These are phyloP conservation scores for Cheirogaleus medius DNA, from an alignment of 2,113 vertebrate species.

Conservation along the genomic window DNA sequence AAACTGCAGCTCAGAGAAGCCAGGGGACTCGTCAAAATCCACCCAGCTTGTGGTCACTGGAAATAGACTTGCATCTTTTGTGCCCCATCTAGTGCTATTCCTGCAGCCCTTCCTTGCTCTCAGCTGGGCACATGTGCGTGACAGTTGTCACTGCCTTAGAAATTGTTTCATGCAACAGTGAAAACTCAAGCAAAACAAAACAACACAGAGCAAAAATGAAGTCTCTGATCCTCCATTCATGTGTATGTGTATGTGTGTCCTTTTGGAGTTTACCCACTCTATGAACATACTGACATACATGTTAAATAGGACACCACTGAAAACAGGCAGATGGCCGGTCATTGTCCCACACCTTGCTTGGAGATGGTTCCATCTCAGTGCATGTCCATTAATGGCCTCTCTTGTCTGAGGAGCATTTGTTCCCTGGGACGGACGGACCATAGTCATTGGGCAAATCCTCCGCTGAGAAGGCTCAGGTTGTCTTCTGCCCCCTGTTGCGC, in stretches of 20 bases:
- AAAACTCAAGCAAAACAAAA: not conserved
- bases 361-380: not conserved
- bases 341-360: rapidly evolving
- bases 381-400: not conserved
- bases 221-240: not conserved
- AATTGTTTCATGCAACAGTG: not conserved
- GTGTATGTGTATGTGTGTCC: not conserved
- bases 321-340: not conserved
- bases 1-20: not conserved
- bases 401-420: not conserved
- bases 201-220: not conserved
- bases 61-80: not conserved
- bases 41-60: not conserved
- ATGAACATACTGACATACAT: not conserved
- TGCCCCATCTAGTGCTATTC: not conserved
- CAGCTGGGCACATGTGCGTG: not conserved
- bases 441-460: not conserved
- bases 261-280: not conserved
- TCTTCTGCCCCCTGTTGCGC: not conserved
- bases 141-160: not conserved
- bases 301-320: not conserved
- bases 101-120: not conserved
- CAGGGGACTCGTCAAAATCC: not conserved
- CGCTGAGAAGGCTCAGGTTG: not conserved
- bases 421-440: not conserved